phyloP scores from a whole-genome alignment of 2,797 vertebrate genomes.

The Anomalospiza imberbis region DNA sequence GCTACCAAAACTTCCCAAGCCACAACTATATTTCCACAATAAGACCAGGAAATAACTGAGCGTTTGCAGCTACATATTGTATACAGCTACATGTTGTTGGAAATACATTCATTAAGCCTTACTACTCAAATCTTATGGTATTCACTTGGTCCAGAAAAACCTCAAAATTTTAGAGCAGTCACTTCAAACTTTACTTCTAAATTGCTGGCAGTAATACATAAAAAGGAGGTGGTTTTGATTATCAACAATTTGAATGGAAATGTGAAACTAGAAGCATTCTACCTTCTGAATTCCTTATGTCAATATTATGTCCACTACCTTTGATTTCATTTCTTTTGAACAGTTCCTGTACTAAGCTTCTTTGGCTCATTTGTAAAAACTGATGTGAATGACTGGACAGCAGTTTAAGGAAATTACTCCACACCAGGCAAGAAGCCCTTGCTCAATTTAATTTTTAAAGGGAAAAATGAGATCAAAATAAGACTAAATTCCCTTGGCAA shows the following conservation, averaged over 20 bases:
- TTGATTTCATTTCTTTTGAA: background rate
- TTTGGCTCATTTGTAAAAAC: background rate
- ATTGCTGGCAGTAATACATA: background rate
- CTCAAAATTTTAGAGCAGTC: background rate
- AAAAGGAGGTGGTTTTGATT: background rate
- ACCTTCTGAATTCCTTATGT: background rate
- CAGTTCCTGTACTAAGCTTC: background rate
- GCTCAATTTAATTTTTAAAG: background rate
- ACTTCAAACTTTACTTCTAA: background rate
- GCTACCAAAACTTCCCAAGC: background rate
- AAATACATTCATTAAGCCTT: background rate
- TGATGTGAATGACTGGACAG: background rate
- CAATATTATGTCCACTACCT: background rate
- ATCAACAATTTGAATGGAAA: background rate
- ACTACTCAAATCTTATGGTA: background rate
- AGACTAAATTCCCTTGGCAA: background rate
- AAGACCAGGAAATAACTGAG: background rate
- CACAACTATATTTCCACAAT: background rate
- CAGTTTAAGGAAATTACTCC: background rate
- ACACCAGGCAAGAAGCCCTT: background rate
- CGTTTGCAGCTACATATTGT: background rate
- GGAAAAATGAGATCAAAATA: background rate
- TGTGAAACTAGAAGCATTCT: background rate
- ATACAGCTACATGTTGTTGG: background rate
- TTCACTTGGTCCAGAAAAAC: background rate